Conservation (phyloP, 2,888 invertebrate species). For the Entomobrya multifasciata region DNA sequence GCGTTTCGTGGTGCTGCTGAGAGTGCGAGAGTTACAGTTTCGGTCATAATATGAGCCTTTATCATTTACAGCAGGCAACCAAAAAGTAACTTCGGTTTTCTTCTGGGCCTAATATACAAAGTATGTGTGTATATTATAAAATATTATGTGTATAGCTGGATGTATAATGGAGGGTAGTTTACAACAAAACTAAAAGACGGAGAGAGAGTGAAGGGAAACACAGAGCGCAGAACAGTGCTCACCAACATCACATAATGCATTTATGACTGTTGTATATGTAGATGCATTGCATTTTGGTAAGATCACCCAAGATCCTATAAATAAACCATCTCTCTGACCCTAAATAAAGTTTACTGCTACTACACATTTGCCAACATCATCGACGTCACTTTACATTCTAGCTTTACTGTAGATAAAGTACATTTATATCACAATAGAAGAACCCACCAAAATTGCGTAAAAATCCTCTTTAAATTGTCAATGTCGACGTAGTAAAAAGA, state of each 20-base stretch:
- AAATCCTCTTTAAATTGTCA: slow-evolving; percentile 51
- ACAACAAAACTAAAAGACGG: background rate
- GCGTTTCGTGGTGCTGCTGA: slow-evolving; percentile 58
- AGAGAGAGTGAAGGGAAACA: slow-evolving; percentile 10
- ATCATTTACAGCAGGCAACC: slow-evolving; percentile 58
- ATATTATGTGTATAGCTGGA: background rate
- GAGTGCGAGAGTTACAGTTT: slow-evolving; percentile 70
- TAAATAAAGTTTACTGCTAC: slow-evolving; percentile 62
- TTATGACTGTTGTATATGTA: background rate
- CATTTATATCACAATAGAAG: slow-evolving; percentile 63
- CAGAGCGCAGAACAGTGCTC: background rate
- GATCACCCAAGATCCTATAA: slow-evolving; percentile 40
- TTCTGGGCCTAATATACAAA: background rate
- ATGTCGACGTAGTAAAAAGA: background rate
- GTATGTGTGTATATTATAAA: background rate
- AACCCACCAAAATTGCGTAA: slow-evolving; percentile 66
- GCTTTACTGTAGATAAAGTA: slow-evolving; percentile 62
- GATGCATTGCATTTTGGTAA: slow-evolving; percentile 41
- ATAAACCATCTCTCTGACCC: slow-evolving; percentile 32
- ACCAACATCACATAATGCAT: slow-evolving; percentile 31
- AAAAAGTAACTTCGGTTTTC: slow-evolving; percentile 37
- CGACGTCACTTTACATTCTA: slow-evolving; percentile 64
- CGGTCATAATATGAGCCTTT: slow-evolving; percentile 61
- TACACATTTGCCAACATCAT: slow-evolving; percentile 64
- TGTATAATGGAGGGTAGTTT: slow-evolving; percentile 38